Base-by-base conservation (phyloP, 2,888 invertebrate species). In the Rhopalosiphum nymphaeae region DNA sequence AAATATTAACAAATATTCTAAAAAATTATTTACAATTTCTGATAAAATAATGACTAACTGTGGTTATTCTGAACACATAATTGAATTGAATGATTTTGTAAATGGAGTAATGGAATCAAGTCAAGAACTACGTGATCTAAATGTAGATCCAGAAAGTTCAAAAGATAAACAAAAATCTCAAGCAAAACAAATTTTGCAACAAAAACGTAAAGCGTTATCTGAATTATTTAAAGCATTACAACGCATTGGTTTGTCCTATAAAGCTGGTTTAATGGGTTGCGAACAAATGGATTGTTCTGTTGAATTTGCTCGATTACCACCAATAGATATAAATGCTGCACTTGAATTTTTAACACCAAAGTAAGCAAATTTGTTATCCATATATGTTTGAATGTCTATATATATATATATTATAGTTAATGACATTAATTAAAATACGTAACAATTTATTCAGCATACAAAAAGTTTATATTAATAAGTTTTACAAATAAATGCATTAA, bases 171-270 rank as follows among this genome's bases (percentile, higher is more conserved):
- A 98, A 95, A 97, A 97, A 95, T 97, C 98, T 0, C 97, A 97
- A 96, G 98, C 97, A 0, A 98, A 98, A 95, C 97, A 97, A 95
- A 97, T 98, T 91, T 96, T 98, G 9, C 98, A 98, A 95, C 98
- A 98, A 95, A 99, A 99, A 96, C 97, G 98, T 57, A 97, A 98
- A 96, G 97, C 98, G 0, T 96, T 99, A 1, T 97, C 98, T 0
- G 98, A 99, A 96, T 96, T 99, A 88, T 99, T 99, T 96, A 98
- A 98, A 95, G 96, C 97, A 49, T 96, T 99, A 0, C 96, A 97
- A 0, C 97, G 97, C 94, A 96, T 98, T 95, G 98, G 99, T 0
- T 96, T 99, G 3, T 98, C 98, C 87, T 98, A 98, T 95, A 97
- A 98, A 95, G 97, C 97, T 0, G 99, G 99, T 3, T 96, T 98